A percentile compares a stretch with the other conserved stretches of the same genome.
Conservation (phyloP, 2,113 vertebrate genomes). For the Hoplias malabaricus region DNA sequence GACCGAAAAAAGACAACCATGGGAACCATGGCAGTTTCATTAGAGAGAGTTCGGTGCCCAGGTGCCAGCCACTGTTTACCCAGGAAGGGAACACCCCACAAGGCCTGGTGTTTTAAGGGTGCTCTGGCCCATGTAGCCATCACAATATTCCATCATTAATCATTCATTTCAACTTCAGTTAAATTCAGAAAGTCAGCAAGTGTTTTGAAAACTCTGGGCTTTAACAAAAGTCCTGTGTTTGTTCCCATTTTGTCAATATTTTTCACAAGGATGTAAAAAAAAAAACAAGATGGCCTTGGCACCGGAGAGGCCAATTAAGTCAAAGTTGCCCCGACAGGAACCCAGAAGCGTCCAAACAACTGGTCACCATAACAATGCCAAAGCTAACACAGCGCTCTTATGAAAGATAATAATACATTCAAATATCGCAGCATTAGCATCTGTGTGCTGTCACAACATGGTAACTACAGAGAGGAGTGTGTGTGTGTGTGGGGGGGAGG, state of each 20-base stretch:
- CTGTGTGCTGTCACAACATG: slow-evolving; percentile 20
- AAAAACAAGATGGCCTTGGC: background rate
- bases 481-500: background rate
- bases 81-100: too few relatives aligned
- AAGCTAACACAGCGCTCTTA: slow-evolving; percentile 36
- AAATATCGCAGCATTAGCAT: slow-evolving; percentile 34
- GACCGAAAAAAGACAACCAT: too few relatives aligned
- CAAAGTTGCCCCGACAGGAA: slow-evolving; percentile 22
- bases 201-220: background rate
- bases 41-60: too few relatives aligned
- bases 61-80: too few relatives aligned
- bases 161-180: background rate
- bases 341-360: slow-evolving; percentile 6
- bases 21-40: too few relatives aligned
- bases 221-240: background rate
- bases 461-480: background rate
- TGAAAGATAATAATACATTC: slow-evolving; percentile 50
- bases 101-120: too few relatives aligned
- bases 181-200: background rate
- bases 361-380: slow-evolving; percentile 43
- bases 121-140: too few relatives aligned
- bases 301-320: slow-evolving; percentile 5
- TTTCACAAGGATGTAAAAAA: slow-evolving; percentile 28
- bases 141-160: too few relatives aligned
- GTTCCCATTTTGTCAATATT: background rate